phyloP scores from a whole-genome alignment of 2,113 vertebrate species.

The Actenoides hombroni region DNA sequence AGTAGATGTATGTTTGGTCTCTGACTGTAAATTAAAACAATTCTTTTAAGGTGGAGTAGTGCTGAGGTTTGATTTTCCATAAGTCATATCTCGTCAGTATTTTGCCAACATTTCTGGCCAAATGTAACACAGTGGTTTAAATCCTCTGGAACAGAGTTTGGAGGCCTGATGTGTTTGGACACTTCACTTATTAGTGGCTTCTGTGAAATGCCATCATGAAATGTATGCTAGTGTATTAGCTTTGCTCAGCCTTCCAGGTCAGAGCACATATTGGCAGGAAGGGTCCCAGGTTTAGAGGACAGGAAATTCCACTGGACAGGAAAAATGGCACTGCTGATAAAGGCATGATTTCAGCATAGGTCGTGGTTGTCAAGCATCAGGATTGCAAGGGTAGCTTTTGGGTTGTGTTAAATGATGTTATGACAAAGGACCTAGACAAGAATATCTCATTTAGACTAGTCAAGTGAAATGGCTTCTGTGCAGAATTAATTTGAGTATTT shows the following conservation, averaged over 20 bases:
- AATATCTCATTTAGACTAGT: neutral
- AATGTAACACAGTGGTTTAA: slow-evolving; percentile 1
- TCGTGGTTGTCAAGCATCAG: neutral
- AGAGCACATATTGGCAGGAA: slow-evolving; percentile 6
- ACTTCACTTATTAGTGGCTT: neutral
- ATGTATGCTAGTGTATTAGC: neutral
- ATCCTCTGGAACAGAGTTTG: neutral
- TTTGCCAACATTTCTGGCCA: slow-evolving; percentile 6
- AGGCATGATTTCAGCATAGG: neutral
- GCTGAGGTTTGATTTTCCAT: slow-evolving; percentile 15
- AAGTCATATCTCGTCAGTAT: neutral
- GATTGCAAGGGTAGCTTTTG: neutral
- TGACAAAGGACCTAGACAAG: neutral
- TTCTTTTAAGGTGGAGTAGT: neutral
- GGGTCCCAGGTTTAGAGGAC: neutral
- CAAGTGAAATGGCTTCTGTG: neutral
- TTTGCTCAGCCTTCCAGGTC: slow-evolving; percentile 1
- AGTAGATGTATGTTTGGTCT: neutral
- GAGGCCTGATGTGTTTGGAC: neutral
- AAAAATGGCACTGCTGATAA: slow-evolving; percentile 38
- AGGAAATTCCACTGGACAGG: neutral
- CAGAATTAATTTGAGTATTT: neutral
- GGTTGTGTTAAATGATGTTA: neutral
- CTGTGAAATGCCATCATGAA: neutral
- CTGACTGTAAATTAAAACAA: neutral